phyloP scores from a whole-genome alignment of 2,888 invertebrate species.

The Cantharis rustica region DNA sequence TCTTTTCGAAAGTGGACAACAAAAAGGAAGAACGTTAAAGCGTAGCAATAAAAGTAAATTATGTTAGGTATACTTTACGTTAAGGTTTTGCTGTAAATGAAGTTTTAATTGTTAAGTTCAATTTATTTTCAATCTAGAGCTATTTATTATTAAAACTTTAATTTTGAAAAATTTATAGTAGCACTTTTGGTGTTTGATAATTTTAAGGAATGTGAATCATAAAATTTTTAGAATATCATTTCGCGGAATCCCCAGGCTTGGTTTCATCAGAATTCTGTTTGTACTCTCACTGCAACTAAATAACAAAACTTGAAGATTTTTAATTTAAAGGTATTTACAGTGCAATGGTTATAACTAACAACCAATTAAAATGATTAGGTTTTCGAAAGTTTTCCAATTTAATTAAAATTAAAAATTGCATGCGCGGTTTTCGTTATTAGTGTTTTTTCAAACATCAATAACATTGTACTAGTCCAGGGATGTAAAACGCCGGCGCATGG shows the following conservation, averaged over 20 bases:
- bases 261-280: neutral
- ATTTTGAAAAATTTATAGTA: neutral
- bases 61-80: neutral
- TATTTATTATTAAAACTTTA: neutral
- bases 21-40: neutral
- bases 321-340: neutral
- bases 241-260: neutral
- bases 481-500: constrained; percentile 24
- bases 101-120: neutral
- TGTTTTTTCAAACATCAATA: constrained; percentile 30
- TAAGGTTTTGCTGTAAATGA: neutral
- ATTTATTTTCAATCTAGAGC: neutral
- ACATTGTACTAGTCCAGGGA: constrained; percentile 17
- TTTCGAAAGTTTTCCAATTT: neutral
- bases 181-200: neutral
- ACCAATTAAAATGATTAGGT: neutral
- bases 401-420: neutral
- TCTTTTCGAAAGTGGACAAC: neutral
- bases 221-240: neutral
- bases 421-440: constrained; percentile 10
- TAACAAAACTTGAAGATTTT: neutral
- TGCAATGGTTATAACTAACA: neutral
- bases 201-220: neutral
- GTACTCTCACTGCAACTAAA: neutral
- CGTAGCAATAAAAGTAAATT: neutral